A percentile compares a stretch with the other conserved stretches of the same genome.
These are phyloP conservation scores for Eumerus sabulonum DNA, from an alignment of 2,888 invertebrate genomes.

Conservation along the genomic window DNA sequence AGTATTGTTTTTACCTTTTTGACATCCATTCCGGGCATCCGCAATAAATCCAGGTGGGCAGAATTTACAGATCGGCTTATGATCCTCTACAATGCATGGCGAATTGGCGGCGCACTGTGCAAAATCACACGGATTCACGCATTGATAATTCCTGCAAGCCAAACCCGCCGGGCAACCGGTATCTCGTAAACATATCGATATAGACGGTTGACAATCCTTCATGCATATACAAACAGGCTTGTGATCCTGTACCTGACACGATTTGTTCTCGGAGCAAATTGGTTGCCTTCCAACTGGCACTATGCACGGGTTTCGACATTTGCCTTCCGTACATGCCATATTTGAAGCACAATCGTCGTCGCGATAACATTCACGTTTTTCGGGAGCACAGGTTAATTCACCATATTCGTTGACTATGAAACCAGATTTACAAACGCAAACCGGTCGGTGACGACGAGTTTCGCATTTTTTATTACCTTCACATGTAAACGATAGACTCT, in stretches of 20 bases:
- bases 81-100: conserved; percentile 96
- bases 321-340: conserved; percentile 89
- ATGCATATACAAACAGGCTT: conserved; percentile 92
- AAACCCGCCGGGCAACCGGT: conserved; percentile 91
- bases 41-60: conserved; percentile 96
- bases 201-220: conserved; percentile 90
- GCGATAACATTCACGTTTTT: conserved; percentile 87
- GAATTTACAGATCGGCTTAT: conserved; percentile 97
- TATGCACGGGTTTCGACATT: conserved; percentile 93
- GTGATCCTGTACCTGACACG: conserved; percentile 93
- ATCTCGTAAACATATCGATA: conserved; percentile 93
- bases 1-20: conserved; percentile 88
- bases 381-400: conserved; percentile 92
- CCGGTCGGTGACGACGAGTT: conserved; percentile 90
- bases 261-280: conserved; percentile 89
- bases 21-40: conserved; percentile 95
- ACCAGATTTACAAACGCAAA: conserved; percentile 93
- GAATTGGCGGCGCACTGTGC: conserved; percentile 91
- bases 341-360: conserved; percentile 92
- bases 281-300: conserved; percentile 81
- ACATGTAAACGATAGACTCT: conserved; percentile 84
- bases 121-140: conserved; percentile 93
- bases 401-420: conserved; percentile 93
- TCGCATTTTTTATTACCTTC: conserved; percentile 92
- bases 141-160: conserved; percentile 93